phyloP scores from a whole-genome alignment of 1,140 invertebrate species.

The Drosophila arawakana region DNA sequence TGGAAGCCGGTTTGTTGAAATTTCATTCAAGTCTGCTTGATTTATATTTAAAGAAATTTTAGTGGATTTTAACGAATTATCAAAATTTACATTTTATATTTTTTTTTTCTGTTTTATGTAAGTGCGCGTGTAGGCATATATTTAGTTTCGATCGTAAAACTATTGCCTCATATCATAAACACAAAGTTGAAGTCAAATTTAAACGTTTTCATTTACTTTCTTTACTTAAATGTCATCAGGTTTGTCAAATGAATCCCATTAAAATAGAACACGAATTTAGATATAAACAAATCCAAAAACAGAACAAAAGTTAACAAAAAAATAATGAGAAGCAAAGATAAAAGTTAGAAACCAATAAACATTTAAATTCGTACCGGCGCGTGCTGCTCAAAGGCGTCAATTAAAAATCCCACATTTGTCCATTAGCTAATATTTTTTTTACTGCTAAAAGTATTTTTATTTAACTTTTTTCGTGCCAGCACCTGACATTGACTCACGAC shows the following conservation, averaged over 20 bases:
- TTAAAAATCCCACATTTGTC: conserved; percentile 59
- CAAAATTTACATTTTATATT: conserved; percentile 43
- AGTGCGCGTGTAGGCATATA: conserved; percentile 42
- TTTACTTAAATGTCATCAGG: conserved; percentile 32
- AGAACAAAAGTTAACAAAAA: conserved; percentile 32
- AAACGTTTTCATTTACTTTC: conserved; percentile 11
- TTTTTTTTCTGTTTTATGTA: conserved; percentile 54
- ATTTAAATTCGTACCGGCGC: conserved; percentile 58
- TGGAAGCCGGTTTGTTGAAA: conserved; percentile 67
- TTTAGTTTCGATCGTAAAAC: background rate
- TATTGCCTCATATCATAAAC: background rate
- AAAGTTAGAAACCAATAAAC: conserved; percentile 31
- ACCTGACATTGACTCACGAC: conserved; percentile 59
- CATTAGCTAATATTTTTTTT: conserved; percentile 60
- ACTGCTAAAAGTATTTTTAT: conserved; percentile 15
- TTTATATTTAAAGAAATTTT: conserved; percentile 51
- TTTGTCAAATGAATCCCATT: conserved; percentile 5
- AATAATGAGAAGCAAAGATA: conserved; percentile 23
- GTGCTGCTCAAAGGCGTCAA: conserved; percentile 76
- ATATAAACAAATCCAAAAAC: conserved; percentile 27
- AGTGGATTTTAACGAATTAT: conserved; percentile 41
- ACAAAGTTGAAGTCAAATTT: conserved; percentile 1
- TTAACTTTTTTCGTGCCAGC: conserved; percentile 27
- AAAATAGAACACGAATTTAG: conserved; percentile 60
- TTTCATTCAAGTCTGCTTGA: conserved; percentile 40